Conservation (phyloP, 2,888 invertebrate species). For the Drepana falcataria region DNA sequence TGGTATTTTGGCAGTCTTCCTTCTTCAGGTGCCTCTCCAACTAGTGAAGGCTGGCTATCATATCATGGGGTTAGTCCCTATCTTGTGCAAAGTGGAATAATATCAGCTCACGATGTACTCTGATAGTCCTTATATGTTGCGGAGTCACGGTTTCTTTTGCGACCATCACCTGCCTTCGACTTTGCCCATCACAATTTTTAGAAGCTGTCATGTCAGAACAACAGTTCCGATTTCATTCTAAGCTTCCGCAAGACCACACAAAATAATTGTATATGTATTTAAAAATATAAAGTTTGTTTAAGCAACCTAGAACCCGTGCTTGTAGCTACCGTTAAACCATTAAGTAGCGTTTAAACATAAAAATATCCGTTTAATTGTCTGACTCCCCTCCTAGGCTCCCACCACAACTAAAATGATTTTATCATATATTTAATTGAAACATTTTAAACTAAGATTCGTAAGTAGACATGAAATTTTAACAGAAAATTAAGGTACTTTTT, state of each 20-base stretch:
- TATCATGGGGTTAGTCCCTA: too few relatives aligned
- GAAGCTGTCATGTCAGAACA: too few relatives aligned
- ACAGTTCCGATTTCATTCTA: too few relatives aligned
- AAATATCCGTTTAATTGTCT: conserved; percentile 50
- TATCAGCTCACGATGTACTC: too few relatives aligned
- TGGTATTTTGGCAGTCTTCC: conserved; percentile 38
- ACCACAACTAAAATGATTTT: conserved; percentile 49
- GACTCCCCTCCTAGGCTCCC: conserved; percentile 47
- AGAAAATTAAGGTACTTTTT: conserved; percentile 68
- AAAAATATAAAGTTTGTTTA: conserved; percentile 27
- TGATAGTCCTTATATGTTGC: too few relatives aligned
- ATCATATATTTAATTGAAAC: conserved; percentile 44
- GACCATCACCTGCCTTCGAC: too few relatives aligned
- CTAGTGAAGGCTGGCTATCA: too few relatives aligned
- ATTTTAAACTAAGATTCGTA: conserved; percentile 39
- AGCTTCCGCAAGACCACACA: too few relatives aligned
- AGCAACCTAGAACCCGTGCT: conserved; percentile 63
- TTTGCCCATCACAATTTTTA: too few relatives aligned
- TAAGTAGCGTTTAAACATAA: conserved; percentile 61
- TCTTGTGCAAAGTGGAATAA: too few relatives aligned
- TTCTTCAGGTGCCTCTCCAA: too few relatives aligned
- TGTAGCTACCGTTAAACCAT: conserved; percentile 45
- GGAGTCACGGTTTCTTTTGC: too few relatives aligned
- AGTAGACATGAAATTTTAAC: conserved; percentile 54
- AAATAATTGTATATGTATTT: conserved; percentile 26